Evolutionary conservation across 2,888 invertebrate species (phyloP), one percentile per base, ranked within the genome.

Genomic region (Thysanoteuthis rhombus): DNA sequence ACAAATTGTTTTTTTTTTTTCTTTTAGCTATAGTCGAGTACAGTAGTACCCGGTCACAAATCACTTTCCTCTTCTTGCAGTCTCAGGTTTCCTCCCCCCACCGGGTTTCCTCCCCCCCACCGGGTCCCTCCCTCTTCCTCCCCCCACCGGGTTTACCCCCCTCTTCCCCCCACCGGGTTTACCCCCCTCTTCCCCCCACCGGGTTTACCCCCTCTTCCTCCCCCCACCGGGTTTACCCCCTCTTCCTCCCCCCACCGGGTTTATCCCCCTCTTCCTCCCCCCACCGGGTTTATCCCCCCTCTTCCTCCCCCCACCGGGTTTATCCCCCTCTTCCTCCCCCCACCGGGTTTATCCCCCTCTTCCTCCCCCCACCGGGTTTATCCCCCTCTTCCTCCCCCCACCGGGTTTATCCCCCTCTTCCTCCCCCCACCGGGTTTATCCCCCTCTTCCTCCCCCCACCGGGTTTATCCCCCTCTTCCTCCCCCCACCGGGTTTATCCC

Each of bases 101-200:
- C n/a, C n/a, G 5, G 6, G 1, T n/a, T 19, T 8, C 0, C 3
- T 19, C 8, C 0, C n/a, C 10, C 32, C 10, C n/a, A 8, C 19
- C 75, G 6, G 3, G 0, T n/a, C 19, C n/a, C 19, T 10, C 19
- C n/a, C 10, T 19, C 19, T 19, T 58, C 28, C 4, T 19, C n/a
- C 32, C 75, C 8, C 10, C n/a, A n/a, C n/a, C 19, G 0, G 8
- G 0, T 10, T n/a, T n/a, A 1, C 16, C 12, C 3, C 10, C n/a
- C 75, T n/a, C n/a, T n/a, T 22, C n/a, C 8, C 32, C 1, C 75
- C n/a, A 6, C n/a, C n/a, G 6, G 12, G 10, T 75, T n/a, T n/a
- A 10, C n/a, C n/a, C 10, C 19, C 8, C 75, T 75, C 32, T 10
- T 58, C n/a, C 5, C n/a, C 16, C n/a, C 75, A 2, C 6, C 12